Percentiles rank a stretch among this genome's conserved stretches.
phyloP scores from a whole-genome alignment of 2,113 vertebrate genomes.

The Calidris pugnax region DNA sequence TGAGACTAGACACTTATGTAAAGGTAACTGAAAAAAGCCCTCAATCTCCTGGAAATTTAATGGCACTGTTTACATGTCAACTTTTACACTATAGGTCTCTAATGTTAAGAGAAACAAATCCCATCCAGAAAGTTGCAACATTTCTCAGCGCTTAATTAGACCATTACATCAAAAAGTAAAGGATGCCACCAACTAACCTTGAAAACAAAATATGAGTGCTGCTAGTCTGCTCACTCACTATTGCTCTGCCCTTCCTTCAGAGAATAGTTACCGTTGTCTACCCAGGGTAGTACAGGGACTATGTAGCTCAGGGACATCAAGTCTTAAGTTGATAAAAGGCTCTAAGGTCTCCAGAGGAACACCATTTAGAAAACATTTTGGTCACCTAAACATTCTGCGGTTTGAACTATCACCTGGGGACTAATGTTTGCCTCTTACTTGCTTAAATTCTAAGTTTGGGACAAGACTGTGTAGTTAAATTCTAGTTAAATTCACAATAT shows the following conservation, averaged over 20 bases:
- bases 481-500: not conserved
- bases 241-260: not conserved
- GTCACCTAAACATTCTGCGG: not conserved
- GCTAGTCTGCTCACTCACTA: not conserved
- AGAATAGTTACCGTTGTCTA: not conserved
- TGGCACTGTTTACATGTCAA: not conserved
- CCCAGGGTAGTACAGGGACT: not conserved
- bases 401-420: not conserved
- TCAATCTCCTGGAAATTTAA: not conserved
- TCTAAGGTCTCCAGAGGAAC: not conserved
- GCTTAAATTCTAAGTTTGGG: not conserved
- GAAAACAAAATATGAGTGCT: not conserved
- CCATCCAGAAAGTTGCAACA: not conserved
- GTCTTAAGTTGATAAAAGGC: not conserved
- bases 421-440: rapidly evolving
- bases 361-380: not conserved
- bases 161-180: not conserved
- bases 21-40: not conserved
- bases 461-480: not conserved
- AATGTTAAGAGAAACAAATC: not conserved
- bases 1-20: not conserved
- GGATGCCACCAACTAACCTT: not conserved
- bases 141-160: not conserved
- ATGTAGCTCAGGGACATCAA: not conserved
- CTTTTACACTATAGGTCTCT: not conserved